These are phyloP conservation scores for Sclerurus mexicanus DNA, from an alignment of 2,113 vertebrate genomes.

Conservation along the genomic window DNA sequence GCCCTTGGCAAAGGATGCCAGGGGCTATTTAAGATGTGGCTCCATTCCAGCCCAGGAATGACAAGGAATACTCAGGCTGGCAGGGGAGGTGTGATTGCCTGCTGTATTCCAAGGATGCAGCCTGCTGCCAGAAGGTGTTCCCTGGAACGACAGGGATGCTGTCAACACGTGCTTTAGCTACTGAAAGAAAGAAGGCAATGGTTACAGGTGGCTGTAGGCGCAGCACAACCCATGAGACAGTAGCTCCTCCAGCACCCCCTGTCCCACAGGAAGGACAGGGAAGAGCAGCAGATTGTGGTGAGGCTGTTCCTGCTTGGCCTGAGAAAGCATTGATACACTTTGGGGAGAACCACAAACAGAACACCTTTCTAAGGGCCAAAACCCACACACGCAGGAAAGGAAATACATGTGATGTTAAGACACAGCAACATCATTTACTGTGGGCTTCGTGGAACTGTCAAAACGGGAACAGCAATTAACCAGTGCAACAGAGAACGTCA, in stretches of 20 bases:
- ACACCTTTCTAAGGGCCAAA: background rate
- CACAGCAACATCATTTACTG: background rate
- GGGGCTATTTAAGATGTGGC: background rate
- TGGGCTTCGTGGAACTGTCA: background rate
- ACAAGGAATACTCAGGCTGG: background rate
- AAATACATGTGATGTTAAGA: background rate
- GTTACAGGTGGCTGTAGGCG: background rate
- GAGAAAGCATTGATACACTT: background rate
- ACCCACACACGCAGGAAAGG: background rate
- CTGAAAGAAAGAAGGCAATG: accelerated
- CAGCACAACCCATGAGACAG: accelerated
- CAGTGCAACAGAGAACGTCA: background rate
- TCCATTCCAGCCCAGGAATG: background rate
- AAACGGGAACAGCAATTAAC: background rate
- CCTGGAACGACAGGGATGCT: accelerated
- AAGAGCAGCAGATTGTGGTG: background rate
- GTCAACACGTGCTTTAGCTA: background rate
- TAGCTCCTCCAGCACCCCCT: background rate
- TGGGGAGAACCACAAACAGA: background rate
- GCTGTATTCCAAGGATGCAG: background rate
- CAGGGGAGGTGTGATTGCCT: accelerated
- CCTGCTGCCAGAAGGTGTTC: background rate
- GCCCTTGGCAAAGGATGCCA: background rate
- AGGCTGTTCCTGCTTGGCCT: background rate
- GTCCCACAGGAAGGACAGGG: accelerated